Base-by-base conservation (phyloP, 2,888 invertebrate genomes). In the Tetranychus piercei region DNA sequence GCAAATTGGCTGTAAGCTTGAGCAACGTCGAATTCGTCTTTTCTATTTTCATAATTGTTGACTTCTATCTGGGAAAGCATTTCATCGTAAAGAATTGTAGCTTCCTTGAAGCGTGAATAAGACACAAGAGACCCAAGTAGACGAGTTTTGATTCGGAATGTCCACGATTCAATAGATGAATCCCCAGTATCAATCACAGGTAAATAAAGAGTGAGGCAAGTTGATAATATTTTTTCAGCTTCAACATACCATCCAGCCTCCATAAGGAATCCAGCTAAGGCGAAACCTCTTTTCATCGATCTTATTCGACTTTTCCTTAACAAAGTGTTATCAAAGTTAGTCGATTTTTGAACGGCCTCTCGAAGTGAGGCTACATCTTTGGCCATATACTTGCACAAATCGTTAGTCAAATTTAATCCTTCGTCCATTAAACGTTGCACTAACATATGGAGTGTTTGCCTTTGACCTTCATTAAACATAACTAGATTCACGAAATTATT, bases 241-340 rank as follows among this genome's bases (percentile, higher is more conserved):
- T 90, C 89, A 77, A 85, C 85, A 81, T 89, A 89, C 90, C 92
- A 92, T 0, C 93, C 93, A 0, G 91, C 90, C 81, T 94, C 94
- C 81, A 89, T 89, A 6, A 94, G 86, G 84, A 94, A 94, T 1
- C 81, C 80, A 74, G 83, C 83, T 82, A 77, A 87, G 84, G 84
- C 72, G 80, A 78, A 23, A 75, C 44, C 77, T 55, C 55, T 55
- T 55, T 55, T 9, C 55, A 55, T 55, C 7, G 15, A 55, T 55
- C 15, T 9, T 15, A 55, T 15, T 55, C 55, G 55, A 15, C 9
- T 15, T 55, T 55, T 69, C n/a, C 69, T 69, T 11, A 11, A 11
- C 15, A 11, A 69, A 23, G 9, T 23, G 11, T 2, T 69, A 11
- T 69, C 15, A 9, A 8, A 6, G 45, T 2, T 15, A 55, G 5